Conservation (phyloP, 2,888 invertebrate genomes). For the Rhabditophanes sp. region DNA sequence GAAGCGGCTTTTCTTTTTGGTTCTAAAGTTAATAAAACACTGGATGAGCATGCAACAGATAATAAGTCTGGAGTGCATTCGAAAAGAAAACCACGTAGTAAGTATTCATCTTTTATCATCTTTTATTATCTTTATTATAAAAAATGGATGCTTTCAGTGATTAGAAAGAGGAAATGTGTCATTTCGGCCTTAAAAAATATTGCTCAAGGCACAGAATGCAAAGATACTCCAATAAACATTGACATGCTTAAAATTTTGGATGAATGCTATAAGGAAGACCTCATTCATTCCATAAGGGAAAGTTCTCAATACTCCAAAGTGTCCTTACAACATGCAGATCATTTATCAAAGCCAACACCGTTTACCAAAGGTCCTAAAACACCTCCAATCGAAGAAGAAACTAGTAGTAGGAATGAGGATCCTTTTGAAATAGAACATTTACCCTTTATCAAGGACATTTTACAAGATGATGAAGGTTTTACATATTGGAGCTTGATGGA, state of each 20-base stretch:
- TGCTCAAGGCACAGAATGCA: constrained; percentile 8
- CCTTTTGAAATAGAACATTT: too few relatives aligned
- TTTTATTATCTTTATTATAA: background rate
- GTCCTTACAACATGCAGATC: too few relatives aligned
- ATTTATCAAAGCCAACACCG: background rate
- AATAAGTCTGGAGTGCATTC: too few relatives aligned
- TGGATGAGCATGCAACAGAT: too few relatives aligned
- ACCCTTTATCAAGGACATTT: too few relatives aligned
- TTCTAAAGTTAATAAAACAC: too few relatives aligned
- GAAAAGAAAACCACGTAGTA: too few relatives aligned
- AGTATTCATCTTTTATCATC: too few relatives aligned
- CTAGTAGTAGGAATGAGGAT: too few relatives aligned
- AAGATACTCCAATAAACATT: constrained; percentile 2
- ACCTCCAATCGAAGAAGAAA: constrained; percentile 3
- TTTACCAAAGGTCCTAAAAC: background rate
- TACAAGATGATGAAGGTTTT: constrained; percentile 12
- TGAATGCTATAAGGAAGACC: constrained; percentile 14
- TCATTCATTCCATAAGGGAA: constrained; percentile 5
- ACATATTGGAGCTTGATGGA: constrained; percentile 33
- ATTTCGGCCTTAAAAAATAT: constrained; percentile 16
- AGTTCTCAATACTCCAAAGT: too few relatives aligned
- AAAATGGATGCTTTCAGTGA: constrained; percentile 20
- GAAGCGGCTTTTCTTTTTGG: too few relatives aligned
- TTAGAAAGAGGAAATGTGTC: constrained; percentile 27
- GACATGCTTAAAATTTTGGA: constrained; percentile 13